phyloP scores from a whole-genome alignment of 2,888 invertebrate genomes.

The Mythimna ferrago region DNA sequence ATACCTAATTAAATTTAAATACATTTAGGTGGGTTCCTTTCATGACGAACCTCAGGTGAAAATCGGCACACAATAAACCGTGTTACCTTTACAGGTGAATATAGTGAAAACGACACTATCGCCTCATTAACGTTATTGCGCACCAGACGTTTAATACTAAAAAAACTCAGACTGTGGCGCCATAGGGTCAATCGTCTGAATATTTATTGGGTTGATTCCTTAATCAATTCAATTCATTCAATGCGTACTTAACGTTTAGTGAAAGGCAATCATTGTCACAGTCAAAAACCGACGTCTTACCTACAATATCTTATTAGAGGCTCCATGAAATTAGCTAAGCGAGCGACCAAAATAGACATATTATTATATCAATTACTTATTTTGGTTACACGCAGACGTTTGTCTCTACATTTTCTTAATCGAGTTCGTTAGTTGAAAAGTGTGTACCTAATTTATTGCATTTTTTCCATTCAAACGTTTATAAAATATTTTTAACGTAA shows the following conservation, averaged over 20 bases:
- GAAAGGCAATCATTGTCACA: conserved; percentile 38
- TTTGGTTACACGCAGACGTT: no score
- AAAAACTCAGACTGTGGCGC: conserved; percentile 67
- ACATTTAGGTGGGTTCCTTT: no score
- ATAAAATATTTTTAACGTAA: not conserved
- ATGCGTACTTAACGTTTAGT: conserved; percentile 59
- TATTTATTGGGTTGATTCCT: conserved; percentile 79
- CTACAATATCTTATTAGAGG: not conserved
- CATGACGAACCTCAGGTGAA: not conserved
- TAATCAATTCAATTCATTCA: conserved; percentile 76
- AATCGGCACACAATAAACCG: conserved; percentile 1
- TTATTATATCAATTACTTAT: no score
- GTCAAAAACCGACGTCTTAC: conserved; percentile 11
- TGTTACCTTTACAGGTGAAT: conserved; percentile 6
- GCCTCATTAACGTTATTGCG: conserved; percentile 66
- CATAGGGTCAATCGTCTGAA: conserved; percentile 77
- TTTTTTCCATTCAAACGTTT: not conserved
- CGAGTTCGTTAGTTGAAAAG: not conserved
- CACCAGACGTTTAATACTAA: conserved; percentile 68
- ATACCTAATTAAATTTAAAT: no score
- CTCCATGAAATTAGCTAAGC: not conserved
- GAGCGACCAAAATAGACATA: not conserved
- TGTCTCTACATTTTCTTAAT: no score
- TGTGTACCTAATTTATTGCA: not conserved
- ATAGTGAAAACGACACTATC: conserved; percentile 20